Conservation (phyloP, 2,888 invertebrate species). For the Melanostoma scalare region DNA sequence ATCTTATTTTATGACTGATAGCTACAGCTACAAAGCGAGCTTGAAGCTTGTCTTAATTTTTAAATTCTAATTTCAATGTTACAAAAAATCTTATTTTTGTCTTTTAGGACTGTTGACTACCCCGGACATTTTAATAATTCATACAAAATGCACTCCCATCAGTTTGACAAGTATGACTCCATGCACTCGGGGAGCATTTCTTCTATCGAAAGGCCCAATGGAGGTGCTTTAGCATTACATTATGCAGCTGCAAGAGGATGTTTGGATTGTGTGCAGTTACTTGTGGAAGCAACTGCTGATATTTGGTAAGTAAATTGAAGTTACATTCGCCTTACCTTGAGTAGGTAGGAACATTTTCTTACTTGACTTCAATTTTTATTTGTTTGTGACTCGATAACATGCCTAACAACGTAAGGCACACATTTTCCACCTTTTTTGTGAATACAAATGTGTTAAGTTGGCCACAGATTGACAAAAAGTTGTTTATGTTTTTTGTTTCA, state of each 20-base stretch:
- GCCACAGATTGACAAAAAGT: too few species aligned
- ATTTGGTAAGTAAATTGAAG: slow-evolving; percentile 85
- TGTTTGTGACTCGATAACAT: too few species aligned
- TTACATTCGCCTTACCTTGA: too few species aligned
- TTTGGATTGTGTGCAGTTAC: slow-evolving; percentile 91
- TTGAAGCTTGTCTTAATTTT: neutral
- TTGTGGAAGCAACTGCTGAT: slow-evolving; percentile 90
- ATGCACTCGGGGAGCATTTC: slow-evolving; percentile 81
- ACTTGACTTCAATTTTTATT: too few species aligned
- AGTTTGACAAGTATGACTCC: slow-evolving; percentile 79
- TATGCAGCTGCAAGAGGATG: slow-evolving; percentile 94
- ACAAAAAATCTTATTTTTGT: slow-evolving; percentile 37
- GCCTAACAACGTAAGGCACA: too few species aligned
- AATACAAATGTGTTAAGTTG: too few species aligned
- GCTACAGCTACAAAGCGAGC: too few species aligned
- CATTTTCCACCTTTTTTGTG: too few species aligned
- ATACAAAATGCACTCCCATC: slow-evolving; percentile 81
- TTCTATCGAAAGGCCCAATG: slow-evolving; percentile 81
- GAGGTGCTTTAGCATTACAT: slow-evolving; percentile 91
- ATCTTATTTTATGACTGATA: too few species aligned
- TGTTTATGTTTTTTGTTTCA: too few species aligned
- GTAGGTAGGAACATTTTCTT: too few species aligned
- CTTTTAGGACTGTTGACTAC: slow-evolving; percentile 79
- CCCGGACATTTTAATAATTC: slow-evolving; percentile 77
- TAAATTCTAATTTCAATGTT: neutral